Evolutionary conservation across 2,113 vertebrate genomes (phyloP).

Genomic region (Leptobrachium leishanense): DNA sequence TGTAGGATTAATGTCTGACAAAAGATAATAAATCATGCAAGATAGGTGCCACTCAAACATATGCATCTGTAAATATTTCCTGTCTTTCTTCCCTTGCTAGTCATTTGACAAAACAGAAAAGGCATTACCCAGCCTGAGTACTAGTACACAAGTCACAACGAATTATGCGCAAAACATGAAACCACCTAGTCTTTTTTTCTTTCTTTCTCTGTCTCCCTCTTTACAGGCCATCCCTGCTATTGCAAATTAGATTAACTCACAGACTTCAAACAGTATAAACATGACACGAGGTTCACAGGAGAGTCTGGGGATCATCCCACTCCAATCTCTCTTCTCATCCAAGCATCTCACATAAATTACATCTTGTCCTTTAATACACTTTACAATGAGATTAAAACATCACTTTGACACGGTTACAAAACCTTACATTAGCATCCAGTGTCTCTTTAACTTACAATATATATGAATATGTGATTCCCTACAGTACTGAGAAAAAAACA

Average conservation of each 20-base stretch:
- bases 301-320: conserved; percentile 67
- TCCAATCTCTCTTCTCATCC: conserved; percentile 75
- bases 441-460: background rate
- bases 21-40: conserved; percentile 25
- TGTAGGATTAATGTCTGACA: conserved; percentile 24
- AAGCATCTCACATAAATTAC: conserved; percentile 66
- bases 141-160: conserved; percentile 56
- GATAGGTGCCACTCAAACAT: conserved; percentile 37
- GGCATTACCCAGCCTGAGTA: conserved; percentile 38
- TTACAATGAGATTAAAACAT: conserved; percentile 77
- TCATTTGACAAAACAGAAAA: conserved; percentile 50
- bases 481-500: background rate
- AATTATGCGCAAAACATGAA: conserved; percentile 56
- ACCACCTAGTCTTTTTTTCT: conserved; percentile 51
- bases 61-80: conserved; percentile 2
- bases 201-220: background rate
- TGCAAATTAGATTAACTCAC: conserved; percentile 72
- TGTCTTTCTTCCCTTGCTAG: conserved; percentile 44
- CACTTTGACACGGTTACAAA: conserved; percentile 71
- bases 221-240: conserved; percentile 58
- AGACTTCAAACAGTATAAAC: conserved; percentile 65
- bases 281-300: conserved; percentile 65
- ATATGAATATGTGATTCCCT: background rate
- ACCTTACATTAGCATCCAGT: conserved; percentile 51
- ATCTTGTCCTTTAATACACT: conserved; percentile 73